Conservation (phyloP, 2,888 invertebrate species). For the Himalopsyche tibetana region DNA sequence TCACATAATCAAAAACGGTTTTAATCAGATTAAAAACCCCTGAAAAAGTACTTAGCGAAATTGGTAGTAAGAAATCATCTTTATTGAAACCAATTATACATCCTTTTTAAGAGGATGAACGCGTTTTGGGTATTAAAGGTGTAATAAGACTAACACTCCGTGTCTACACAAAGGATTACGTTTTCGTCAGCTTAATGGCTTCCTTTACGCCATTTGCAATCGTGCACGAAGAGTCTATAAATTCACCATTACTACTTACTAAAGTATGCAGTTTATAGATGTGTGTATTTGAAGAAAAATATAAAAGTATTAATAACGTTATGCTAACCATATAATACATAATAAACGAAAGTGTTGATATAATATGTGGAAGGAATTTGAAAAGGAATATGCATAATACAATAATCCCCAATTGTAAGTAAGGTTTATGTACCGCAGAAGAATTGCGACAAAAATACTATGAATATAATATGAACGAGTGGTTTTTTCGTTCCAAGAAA, state of each 20-base stretch:
- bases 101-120: slow-evolving; percentile 8
- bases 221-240: neutral
- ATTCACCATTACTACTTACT: neutral
- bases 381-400: neutral
- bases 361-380: neutral
- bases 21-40: no score
- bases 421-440: neutral
- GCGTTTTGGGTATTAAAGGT: neutral
- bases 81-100: neutral
- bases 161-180: slow-evolving; percentile 17
- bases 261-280: no score
- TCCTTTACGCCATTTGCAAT: neutral
- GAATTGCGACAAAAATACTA: no score
- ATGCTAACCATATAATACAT: neutral
- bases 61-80: neutral
- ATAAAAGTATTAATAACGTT: neutral
- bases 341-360: neutral
- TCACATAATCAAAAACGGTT: no score
- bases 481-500: no score
- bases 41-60: no score
- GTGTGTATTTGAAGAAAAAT: neutral
- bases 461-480: no score
- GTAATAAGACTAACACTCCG: neutral
- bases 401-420: neutral
- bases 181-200: slow-evolving; percentile 5